phyloP scores from a whole-genome alignment of 2,888 invertebrate genomes.

The Caenorhabditis doughertyi region DNA sequence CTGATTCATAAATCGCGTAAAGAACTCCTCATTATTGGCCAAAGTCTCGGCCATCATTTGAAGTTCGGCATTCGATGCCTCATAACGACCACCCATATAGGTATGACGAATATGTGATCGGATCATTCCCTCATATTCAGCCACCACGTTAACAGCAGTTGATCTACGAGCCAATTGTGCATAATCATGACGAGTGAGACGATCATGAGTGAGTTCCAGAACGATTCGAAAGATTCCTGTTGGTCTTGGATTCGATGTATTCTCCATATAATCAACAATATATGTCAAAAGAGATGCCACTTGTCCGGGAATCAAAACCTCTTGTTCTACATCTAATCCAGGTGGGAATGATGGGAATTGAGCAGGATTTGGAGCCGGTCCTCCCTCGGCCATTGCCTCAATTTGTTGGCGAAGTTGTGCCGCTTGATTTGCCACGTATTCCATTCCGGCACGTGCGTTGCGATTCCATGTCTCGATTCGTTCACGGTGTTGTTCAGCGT shows the following conservation, averaged over 20 bases:
- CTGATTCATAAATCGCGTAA: background rate
- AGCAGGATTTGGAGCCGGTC: background rate
- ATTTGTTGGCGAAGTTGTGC: background rate
- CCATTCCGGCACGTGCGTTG: background rate
- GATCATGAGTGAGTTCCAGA: slow-evolving; percentile 1
- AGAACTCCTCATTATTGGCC: slow-evolving; percentile 20
- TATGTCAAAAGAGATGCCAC: background rate
- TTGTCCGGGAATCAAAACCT: slow-evolving; percentile 3
- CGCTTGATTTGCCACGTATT: background rate
- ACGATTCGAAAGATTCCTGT: slow-evolving; percentile 37
- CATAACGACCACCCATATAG: background rate
- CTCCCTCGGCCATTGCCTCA: background rate
- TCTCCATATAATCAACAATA: slow-evolving; percentile 29
- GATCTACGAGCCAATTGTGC: slow-evolving; percentile 8
- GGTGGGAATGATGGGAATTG: background rate
- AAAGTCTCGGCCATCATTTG: background rate
- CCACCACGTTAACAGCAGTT: background rate
- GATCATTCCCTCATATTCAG: background rate
- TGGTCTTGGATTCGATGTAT: slow-evolving; percentile 21
- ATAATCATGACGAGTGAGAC: slow-evolving; percentile 26
- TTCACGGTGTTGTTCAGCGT: background rate
- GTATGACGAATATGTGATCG: background rate
- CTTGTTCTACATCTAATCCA: slow-evolving; percentile 11
- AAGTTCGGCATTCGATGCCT: slow-evolving; percentile 21
- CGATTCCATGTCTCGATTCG: background rate